These are phyloP conservation scores for Vannuccia rotundouncinata DNA, from an alignment of 2,888 invertebrate genomes.

Conservation along the genomic window DNA sequence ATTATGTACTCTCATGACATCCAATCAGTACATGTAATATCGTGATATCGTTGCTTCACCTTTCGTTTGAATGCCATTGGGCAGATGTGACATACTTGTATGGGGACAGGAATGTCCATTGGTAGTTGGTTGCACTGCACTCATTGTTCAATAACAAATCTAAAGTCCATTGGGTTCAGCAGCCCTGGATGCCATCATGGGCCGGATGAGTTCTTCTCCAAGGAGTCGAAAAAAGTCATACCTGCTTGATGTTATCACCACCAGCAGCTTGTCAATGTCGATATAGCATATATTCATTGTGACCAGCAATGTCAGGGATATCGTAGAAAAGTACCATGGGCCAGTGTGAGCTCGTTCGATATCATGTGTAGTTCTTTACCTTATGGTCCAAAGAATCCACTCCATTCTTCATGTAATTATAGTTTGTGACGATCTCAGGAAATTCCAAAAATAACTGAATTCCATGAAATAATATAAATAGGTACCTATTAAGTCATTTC, in stretches of 20 bases:
- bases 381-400: neutral
- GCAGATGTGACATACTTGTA: neutral
- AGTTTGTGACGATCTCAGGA: neutral
- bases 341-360: neutral
- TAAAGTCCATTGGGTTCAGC: neutral
- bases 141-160: conserved; percentile 16
- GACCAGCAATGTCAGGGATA: neutral
- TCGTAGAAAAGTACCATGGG: neutral
- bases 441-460: neutral
- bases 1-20: neutral
- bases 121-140: neutral
- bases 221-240: neutral
- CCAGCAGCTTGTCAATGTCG: neutral
- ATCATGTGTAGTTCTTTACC: neutral
- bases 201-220: neutral
- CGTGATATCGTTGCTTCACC: conserved; percentile 1
- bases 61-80: neutral
- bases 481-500: neutral
- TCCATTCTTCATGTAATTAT: neutral
- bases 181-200: neutral
- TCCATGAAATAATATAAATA: neutral
- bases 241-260: neutral
- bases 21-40: neutral
- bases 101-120: neutral
- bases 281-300: too few relatives aligned